phyloP scores from a whole-genome alignment of 2,888 invertebrate species.

The Nasonia oneida region DNA sequence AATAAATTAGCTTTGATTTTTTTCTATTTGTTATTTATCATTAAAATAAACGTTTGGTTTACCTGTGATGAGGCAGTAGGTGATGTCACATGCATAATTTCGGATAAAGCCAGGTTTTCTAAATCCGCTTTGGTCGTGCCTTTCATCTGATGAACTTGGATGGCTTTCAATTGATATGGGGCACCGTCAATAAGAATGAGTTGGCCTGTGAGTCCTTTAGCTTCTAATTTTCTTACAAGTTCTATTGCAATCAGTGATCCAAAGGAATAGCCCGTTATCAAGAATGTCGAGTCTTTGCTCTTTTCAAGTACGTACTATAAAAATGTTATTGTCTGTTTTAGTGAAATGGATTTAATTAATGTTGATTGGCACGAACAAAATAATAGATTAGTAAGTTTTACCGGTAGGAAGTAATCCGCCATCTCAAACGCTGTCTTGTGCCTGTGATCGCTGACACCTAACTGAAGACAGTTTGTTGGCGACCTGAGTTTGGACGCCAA shows the following conservation, averaged over 20 bases:
- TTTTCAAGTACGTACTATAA: slow-evolving; percentile 64
- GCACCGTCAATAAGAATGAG: slow-evolving; percentile 91
- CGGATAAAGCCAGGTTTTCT: slow-evolving; percentile 82
- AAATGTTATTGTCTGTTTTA: slow-evolving; percentile 80
- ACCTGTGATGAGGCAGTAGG: slow-evolving; percentile 79
- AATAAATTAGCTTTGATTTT: too few species aligned
- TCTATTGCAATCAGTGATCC: slow-evolving; percentile 90
- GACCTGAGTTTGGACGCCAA: slow-evolving; percentile 72
- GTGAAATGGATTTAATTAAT: slow-evolving; percentile 45
- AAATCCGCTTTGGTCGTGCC: slow-evolving; percentile 80
- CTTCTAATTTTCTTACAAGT: slow-evolving; percentile 86
- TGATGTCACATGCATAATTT: slow-evolving; percentile 81
- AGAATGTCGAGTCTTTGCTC: slow-evolving; percentile 79
- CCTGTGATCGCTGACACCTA: slow-evolving; percentile 71
- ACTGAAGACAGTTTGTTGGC: slow-evolving; percentile 72
- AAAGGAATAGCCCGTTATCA: slow-evolving; percentile 93
- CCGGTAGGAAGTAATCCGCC: slow-evolving; percentile 81
- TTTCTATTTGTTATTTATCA: neutral
- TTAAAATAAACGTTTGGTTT: slow-evolving; percentile 10
- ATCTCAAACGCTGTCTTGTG: slow-evolving; percentile 80
- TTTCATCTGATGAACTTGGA: slow-evolving; percentile 76
- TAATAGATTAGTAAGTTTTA: slow-evolving; percentile 71
- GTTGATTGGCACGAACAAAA: slow-evolving; percentile 8
- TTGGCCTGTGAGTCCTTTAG: slow-evolving; percentile 83
- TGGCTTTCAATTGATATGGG: slow-evolving; percentile 84